phyloP scores from a whole-genome alignment of 2,797 vertebrate species.

The Labeo calbasu region DNA sequence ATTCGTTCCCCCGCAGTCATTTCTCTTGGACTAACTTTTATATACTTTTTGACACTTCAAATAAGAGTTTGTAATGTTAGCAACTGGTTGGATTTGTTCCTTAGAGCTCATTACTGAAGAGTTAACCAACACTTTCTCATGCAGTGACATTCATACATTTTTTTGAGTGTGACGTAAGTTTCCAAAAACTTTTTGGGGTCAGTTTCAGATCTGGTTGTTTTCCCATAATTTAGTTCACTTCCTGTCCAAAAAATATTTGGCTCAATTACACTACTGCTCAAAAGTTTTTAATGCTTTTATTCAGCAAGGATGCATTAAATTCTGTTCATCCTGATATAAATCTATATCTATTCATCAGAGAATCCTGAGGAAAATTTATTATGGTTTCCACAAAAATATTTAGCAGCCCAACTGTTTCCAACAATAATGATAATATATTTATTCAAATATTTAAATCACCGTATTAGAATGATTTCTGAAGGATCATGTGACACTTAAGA shows the following conservation, averaged over 20 bases:
- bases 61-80: background rate
- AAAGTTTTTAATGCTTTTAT: background rate
- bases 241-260: conserved; percentile 19
- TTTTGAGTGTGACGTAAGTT: background rate
- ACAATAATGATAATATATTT: background rate
- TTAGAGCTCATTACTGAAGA: background rate
- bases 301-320: no score
- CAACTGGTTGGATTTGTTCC: background rate
- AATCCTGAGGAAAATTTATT: background rate
- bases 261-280: background rate
- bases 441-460: no score
- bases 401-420: background rate
- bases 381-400: background rate
- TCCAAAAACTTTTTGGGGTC: background rate
- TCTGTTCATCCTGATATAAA: no score
- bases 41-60: background rate
- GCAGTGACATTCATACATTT: background rate
- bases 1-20: background rate
- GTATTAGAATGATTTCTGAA: background rate
- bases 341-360: no score
- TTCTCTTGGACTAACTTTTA: background rate
- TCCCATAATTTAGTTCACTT: background rate
- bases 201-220: background rate
- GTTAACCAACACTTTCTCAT: background rate
- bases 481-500: background rate